Evolutionary conservation across 2,797 vertebrate genomes (phyloP).

Genomic region (Cryptoblepharus egeriae): DNA sequence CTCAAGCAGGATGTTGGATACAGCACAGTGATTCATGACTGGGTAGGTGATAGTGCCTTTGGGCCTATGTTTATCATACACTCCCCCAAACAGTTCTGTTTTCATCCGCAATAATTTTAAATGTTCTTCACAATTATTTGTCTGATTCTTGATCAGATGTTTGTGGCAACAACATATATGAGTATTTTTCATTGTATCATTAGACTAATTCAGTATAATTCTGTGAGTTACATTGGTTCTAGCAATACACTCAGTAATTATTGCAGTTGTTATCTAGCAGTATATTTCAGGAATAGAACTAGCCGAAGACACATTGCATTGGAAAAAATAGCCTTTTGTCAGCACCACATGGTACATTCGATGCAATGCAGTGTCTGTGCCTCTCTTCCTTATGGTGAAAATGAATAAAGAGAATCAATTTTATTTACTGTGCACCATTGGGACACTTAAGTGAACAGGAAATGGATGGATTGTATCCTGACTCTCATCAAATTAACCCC

Average conservation of each 20-base stretch:
- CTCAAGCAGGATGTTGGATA: neutral
- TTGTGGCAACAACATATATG: accelerated
- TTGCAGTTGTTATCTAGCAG: neutral
- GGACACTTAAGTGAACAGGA: neutral
- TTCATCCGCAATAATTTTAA: neutral
- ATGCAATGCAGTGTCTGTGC: neutral
- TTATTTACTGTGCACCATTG: slow-evolving; percentile 21
- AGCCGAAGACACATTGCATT: neutral
- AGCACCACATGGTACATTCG: neutral
- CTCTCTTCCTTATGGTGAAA: slow-evolving; percentile 5
- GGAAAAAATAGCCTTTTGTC: neutral
- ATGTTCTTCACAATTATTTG: neutral
- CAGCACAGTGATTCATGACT: slow-evolving; percentile 9
- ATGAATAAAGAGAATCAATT: slow-evolving; percentile 24
- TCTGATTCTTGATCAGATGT: accelerated
- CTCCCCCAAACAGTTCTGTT: neutral
- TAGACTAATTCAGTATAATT: neutral
- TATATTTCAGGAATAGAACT: neutral
- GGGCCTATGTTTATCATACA: neutral
- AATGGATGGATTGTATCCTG: neutral
- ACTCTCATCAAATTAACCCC: neutral
- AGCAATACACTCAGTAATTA: neutral
- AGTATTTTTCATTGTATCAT: neutral
- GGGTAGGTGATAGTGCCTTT: slow-evolving; percentile 47
- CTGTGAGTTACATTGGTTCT: accelerated